Evolutionary conservation across 2,113 vertebrate species (phyloP), one percentile per base, ranked within the genome.

Genomic region (Lycaon pictus): DNA sequence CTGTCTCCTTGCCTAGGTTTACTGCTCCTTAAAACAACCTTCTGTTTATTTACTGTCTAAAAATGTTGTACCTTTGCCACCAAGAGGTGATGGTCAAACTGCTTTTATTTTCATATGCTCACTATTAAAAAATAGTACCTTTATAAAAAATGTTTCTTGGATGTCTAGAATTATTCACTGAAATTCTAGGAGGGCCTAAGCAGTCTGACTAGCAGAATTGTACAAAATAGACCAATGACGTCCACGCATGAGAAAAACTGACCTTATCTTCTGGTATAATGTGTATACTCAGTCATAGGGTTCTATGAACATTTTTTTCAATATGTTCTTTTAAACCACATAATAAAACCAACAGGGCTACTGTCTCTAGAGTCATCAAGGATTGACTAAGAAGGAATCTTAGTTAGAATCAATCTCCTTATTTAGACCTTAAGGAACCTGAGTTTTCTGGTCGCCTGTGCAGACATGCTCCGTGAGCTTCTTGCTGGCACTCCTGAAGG

Each of bases 31-130:
- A 84, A 95, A 96, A 90, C 48, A 89, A 81, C 48, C 17, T 85
- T 97, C 90, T 94, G 35, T 94, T 97, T 97, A 96, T 76, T 94
- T 92, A 67, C 58, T 1, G 19, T 97, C 96, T 97, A 93, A 95
- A 97, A 98, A 90, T 27, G 35, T 74, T 93, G 82, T 95, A 51
- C 71, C 19, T 96, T 92, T 95, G 92, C 92, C 35, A 2, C 89
- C 35, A 2, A 92, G 83, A 96, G 32, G 63, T 32, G 55, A 96
- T 65, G 32, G 63, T 71, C 56, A 95, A 96, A 53, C 67, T 62
- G 43, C 51, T 96, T 92, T 53, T 86, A 86, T 94, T 91, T 96
- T 81, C 25, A 65, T 48, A 89, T 25, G 25, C 32, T 58, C n/a
- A 1, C 72, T 84, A 48, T 6, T 92, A 27, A 96, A 94, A 95